Percentiles rank a stretch among this genome's conserved stretches.
These are phyloP conservation scores for Hymenopus coronatus DNA, from an alignment of 2,888 invertebrate species.

Conservation along the genomic window DNA sequence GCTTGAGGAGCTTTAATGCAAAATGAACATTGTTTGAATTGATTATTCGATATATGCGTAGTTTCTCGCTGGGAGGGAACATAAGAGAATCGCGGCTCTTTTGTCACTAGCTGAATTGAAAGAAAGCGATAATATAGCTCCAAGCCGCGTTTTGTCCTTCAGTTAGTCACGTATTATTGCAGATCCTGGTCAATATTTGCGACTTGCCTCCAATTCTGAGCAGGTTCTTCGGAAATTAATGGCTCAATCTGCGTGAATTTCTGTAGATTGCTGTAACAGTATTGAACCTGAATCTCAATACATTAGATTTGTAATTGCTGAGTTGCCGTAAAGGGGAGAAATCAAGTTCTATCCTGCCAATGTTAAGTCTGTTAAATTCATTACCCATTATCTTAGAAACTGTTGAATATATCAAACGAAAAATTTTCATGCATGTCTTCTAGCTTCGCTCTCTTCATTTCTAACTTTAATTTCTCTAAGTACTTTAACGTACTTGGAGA, in stretches of 20 bases:
- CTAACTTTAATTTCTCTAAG: no score
- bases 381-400: no score
- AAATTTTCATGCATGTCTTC: no score
- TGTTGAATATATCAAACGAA: no score
- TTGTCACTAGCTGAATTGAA: background rate
- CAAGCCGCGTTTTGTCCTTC: background rate
- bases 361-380: no score
- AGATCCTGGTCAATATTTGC: background rate
- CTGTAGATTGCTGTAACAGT: background rate
- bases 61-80: background rate
- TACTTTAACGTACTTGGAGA: no score
- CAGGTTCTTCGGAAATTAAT: background rate
- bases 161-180: background rate
- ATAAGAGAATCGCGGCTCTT: background rate
- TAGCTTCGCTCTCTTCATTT: no score
- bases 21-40: background rate
- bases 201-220: background rate
- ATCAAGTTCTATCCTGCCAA: no score
- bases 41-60: background rate
- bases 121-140: background rate
- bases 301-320: background rate
- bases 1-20: background rate
- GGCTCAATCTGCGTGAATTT: background rate
- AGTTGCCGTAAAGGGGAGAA: no score
- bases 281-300: background rate